Evolutionary conservation across 2,888 invertebrate genomes (phyloP).

Genomic region (Pteria penguin): DNA sequence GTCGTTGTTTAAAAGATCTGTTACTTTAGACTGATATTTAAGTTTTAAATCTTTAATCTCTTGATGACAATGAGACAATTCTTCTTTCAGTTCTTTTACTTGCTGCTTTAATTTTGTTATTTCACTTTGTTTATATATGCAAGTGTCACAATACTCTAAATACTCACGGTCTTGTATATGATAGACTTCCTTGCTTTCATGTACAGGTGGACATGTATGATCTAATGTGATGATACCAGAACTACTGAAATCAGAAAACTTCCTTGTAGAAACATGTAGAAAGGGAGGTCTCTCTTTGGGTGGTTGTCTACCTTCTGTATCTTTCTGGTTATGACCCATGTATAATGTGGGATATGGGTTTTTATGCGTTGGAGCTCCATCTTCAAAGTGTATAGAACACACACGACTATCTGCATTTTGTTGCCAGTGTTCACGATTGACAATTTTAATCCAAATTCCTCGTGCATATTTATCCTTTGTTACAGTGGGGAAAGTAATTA

Average conservation of each 20-base stretch:
- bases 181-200: background rate
- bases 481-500: too few species aligned
- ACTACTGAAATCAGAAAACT: background rate
- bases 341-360: conserved; percentile 10
- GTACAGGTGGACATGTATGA: background rate
- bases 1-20: background rate
- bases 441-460: too few species aligned
- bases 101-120: background rate
- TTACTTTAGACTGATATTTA: background rate
- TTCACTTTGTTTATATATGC: background rate
- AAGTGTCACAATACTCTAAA: conserved; percentile 4
- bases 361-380: background rate
- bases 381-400: conserved; percentile 4
- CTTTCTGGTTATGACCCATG: background rate
- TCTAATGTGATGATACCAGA: background rate
- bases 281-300: background rate
- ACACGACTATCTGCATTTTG: conserved; percentile 4
- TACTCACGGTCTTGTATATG: background rate
- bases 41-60: background rate
- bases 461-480: too few species aligned
- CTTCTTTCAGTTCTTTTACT: background rate
- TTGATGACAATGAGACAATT: background rate
- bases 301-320: background rate
- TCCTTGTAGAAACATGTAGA: background rate
- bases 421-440: too few species aligned